These are phyloP conservation scores for Cerceris rybyensis DNA, from an alignment of 2,888 invertebrate species.

Conservation along the genomic window DNA sequence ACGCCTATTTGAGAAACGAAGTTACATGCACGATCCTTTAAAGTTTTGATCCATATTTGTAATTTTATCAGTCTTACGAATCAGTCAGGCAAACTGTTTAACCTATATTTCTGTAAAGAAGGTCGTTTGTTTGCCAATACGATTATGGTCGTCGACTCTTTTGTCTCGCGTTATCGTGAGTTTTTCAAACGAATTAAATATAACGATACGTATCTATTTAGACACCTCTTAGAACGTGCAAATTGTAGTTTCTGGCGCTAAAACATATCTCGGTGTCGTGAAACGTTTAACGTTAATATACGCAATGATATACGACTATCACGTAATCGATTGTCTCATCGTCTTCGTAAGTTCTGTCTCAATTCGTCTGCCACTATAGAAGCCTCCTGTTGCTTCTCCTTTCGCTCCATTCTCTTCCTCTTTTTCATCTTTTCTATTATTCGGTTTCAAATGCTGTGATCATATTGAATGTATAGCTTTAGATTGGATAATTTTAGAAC, in stretches of 20 bases:
- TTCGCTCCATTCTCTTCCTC: neutral
- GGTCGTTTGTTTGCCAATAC: slow-evolving; percentile 38
- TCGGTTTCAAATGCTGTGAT: neutral
- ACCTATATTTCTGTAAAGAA: neutral
- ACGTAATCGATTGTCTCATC: slow-evolving; percentile 47
- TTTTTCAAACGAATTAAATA: slow-evolving; percentile 26
- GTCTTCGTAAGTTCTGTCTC: slow-evolving; percentile 32
- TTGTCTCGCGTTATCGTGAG: slow-evolving; percentile 21
- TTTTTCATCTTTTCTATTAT: neutral
- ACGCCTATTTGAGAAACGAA: neutral
- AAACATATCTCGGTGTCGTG: slow-evolving; percentile 29
- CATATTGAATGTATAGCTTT: neutral
- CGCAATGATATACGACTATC: slow-evolving; percentile 47
- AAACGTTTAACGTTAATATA: slow-evolving; percentile 38
- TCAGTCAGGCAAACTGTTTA: neutral
- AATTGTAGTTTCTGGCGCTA: neutral
- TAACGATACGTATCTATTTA: neutral
- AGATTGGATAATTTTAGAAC: neutral
- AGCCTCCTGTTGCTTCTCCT: neutral
- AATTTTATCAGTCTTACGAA: neutral
- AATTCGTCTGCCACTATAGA: slow-evolving; percentile 8
- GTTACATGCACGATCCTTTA: neutral
- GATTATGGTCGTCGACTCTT: neutral
- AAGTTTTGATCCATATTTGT: neutral
- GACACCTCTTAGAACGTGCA: slow-evolving; percentile 1